Percentiles rank a stretch among this genome's conserved stretches.
phyloP scores from a whole-genome alignment of 2,797 vertebrate species.

The Catamblyrhynchus diadema region DNA sequence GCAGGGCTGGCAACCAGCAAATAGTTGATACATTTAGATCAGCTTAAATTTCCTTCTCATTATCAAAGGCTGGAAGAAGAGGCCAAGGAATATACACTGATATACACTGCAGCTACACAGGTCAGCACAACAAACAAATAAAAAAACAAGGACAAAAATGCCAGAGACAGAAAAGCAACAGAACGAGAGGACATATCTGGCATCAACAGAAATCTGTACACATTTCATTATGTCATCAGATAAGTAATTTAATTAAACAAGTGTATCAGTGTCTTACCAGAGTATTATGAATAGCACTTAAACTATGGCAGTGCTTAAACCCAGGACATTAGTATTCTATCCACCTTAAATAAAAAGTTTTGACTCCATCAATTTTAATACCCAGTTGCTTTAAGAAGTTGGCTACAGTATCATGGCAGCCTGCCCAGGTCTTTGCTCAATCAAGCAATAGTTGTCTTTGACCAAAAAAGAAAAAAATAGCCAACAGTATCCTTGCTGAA shows the following conservation, averaged over 20 bases:
- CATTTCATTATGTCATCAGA: neutral
- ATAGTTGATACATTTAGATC: neutral
- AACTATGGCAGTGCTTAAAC: conserved; percentile 40
- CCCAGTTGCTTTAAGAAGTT: conserved; percentile 68
- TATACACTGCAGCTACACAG: neutral
- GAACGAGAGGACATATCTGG: neutral
- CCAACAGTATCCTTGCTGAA: conserved; percentile 58
- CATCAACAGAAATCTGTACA: neutral
- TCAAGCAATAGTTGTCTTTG: conserved; percentile 67
- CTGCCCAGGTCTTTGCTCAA: conserved; percentile 68
- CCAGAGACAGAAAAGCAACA: neutral
- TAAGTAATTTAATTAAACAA: conserved; percentile 42
- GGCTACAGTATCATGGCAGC: conserved; percentile 69
- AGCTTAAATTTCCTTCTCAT: neutral
- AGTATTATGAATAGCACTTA: conserved; percentile 28
- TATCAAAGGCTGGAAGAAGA: neutral
- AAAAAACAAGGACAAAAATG: neutral
- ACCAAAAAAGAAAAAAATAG: conserved; percentile 62
- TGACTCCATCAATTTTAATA: conserved; percentile 73
- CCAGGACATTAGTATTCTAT: conserved; percentile 62
- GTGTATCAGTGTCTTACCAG: neutral
- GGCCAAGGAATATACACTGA: neutral
- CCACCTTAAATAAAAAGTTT: conserved; percentile 72
- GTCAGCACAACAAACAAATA: neutral
- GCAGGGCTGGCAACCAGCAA: neutral